Evolutionary conservation across 2,888 invertebrate genomes (phyloP).

Genomic region (Spialia ferax): DNA sequence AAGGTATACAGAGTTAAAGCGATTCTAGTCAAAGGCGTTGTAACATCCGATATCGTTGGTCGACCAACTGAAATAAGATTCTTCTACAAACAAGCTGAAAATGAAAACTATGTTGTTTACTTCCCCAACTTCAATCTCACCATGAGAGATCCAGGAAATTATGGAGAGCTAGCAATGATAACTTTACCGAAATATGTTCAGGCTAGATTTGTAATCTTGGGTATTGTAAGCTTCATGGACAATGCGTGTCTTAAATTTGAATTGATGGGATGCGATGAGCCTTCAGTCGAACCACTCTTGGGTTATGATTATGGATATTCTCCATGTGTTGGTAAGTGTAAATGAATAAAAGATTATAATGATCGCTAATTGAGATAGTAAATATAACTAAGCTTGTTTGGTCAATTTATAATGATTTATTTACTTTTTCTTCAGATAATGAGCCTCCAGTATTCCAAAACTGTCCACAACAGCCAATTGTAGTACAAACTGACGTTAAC

Average conservation of each 20-base stretch:
- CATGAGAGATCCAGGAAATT: slow-evolving; percentile 97
- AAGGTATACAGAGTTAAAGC: slow-evolving; percentile 97
- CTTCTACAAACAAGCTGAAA: slow-evolving; percentile 98
- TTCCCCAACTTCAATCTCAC: slow-evolving; percentile 98
- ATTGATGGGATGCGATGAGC: slow-evolving; percentile 97
- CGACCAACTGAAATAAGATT: slow-evolving; percentile 98
- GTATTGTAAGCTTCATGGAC: slow-evolving; percentile 98
- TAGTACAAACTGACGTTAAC: slow-evolving; percentile 95
- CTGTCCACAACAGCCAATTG: slow-evolving; percentile 97
- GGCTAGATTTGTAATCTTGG: slow-evolving; percentile 97
- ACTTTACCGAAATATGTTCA: slow-evolving; percentile 97
- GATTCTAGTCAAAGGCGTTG: slow-evolving; percentile 97
- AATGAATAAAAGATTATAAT: too few relatives aligned
- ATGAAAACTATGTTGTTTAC: slow-evolving; percentile 98
- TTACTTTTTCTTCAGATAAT: slow-evolving; percentile 87
- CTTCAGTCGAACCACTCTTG: slow-evolving; percentile 92
- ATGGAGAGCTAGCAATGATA: slow-evolving; percentile 98
- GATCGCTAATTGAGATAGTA: too few relatives aligned
- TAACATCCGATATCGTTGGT: slow-evolving; percentile 97
- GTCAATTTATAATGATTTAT: background rate
- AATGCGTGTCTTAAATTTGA: slow-evolving; percentile 98
- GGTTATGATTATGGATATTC: slow-evolving; percentile 98
- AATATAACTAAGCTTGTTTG: background rate
- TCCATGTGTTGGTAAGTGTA: slow-evolving; percentile 92
- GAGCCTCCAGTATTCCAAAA: slow-evolving; percentile 99